Base-by-base conservation (phyloP, 1,140 invertebrate species). In the Neuroterus valhalla region DNA sequence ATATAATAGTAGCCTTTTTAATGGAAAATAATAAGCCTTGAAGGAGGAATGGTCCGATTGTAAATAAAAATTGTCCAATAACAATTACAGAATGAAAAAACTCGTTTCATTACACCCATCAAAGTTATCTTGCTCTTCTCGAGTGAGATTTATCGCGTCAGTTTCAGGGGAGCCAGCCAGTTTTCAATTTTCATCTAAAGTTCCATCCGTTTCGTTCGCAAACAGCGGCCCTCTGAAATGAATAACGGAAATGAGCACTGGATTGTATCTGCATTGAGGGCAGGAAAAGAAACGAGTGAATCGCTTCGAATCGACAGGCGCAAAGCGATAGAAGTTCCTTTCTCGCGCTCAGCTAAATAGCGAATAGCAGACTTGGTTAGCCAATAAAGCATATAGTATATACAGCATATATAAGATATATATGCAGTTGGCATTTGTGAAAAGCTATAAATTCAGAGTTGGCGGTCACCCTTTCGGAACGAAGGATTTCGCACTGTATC, bases 401-500 rank as follows among this genome's bases (percentile, higher is more conserved):
- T n/a, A n/a, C n/a, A n/a, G n/a, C n/a, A n/a, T n/a, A n/a, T n/a
- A n/a, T n/a, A n/a, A n/a, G n/a, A n/a, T 44, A 44, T 44, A 44
- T 44, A 44, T 44, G 5, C 43, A 44, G 43, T n/a, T n/a, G n/a
- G n/a, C n/a, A n/a, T n/a, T n/a, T n/a, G n/a, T n/a, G n/a, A n/a
- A 38, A 38, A 38, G 31, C 31, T 0, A 38, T 38, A 38, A 38
- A 38, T 38, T 38, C 8, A 38, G 4, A 38, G 31, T 38, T 38
- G 31, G 8, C 31, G 31, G 31, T 75, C 68, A 68, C 68, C 52
- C 76, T 70, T 77, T 74, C 48, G 68, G 31, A 15, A 55, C 69
- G 44, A 14, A 42, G 66, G 31, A 75, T 75, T 80, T 71, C 44
- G 42, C 46, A 52, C 69, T 70, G 62, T 73, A 68, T 77, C 70